A percentile compares a stretch with the other conserved stretches of the same genome.
Evolutionary conservation across 1,140 invertebrate species (phyloP).

Genomic region (Aphelinus certus): DNA sequence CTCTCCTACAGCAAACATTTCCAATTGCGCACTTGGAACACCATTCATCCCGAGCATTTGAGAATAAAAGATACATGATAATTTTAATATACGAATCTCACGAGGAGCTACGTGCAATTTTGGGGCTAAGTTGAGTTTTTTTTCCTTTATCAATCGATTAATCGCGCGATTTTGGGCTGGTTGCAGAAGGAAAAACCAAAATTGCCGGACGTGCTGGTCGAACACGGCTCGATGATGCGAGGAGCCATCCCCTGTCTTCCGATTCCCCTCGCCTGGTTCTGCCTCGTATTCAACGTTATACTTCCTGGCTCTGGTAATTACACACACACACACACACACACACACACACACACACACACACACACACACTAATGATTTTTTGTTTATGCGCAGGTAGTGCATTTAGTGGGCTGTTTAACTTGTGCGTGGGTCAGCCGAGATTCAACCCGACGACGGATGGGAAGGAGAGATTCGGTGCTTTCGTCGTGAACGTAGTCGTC

Average conservation of each 20-base stretch:
- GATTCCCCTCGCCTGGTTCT: constrained; percentile 83
- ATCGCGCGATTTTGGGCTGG: too few relatives aligned
- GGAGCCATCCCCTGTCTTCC: constrained; percentile 91
- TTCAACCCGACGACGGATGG: constrained; percentile 79
- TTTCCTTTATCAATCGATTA: too few relatives aligned
- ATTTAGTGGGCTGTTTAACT: constrained; percentile 84
- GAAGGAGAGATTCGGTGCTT: constrained; percentile 76
- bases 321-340: too few relatives aligned
- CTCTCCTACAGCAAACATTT: too few relatives aligned
- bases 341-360: background rate
- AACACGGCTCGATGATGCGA: constrained; percentile 84
- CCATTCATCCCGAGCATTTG: too few relatives aligned
- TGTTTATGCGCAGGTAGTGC: constrained; percentile 78
- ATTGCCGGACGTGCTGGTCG: constrained; percentile 78
- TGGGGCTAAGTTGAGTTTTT: too few relatives aligned
- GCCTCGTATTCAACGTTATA: constrained; percentile 85
- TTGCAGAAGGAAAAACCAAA: constrained; percentile 81
- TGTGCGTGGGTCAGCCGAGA: constrained; percentile 88
- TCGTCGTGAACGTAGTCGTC: constrained; percentile 86
- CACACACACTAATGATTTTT: constrained; percentile 1
- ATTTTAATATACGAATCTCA: too few relatives aligned
- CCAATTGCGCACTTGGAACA: too few relatives aligned
- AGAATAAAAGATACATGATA: too few relatives aligned
- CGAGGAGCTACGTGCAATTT: too few relatives aligned
- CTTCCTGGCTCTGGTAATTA: constrained; percentile 84